phyloP scores from a whole-genome alignment of 2,888 invertebrate genomes.

The Merodon equestris region DNA sequence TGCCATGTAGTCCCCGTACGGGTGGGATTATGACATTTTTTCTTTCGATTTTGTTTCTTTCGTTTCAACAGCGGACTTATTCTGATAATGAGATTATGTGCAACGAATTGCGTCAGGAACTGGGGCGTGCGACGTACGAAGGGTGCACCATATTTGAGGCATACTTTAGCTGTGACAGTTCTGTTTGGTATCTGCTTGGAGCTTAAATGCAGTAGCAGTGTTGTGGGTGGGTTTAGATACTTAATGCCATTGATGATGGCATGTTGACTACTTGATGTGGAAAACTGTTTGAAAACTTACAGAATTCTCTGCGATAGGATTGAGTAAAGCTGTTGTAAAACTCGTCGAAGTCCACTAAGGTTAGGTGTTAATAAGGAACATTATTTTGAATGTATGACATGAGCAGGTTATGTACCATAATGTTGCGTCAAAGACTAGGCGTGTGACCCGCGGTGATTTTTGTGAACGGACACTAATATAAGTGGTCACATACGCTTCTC shows the following conservation, averaged over 20 bases:
- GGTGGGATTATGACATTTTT: constrained; percentile 53
- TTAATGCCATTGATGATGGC: constrained; percentile 68
- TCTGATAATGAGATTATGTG: constrained; percentile 72
- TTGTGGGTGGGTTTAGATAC: constrained; percentile 62
- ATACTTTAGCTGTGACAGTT: constrained; percentile 10
- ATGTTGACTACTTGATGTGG: constrained; percentile 68
- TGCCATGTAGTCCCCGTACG: constrained; percentile 3
- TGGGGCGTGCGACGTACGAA: constrained; percentile 63
- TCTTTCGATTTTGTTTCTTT: constrained; percentile 24
- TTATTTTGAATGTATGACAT: neutral
- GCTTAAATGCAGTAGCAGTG: constrained; percentile 67
- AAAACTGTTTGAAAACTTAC: constrained; percentile 61
- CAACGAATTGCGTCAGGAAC: constrained; percentile 70
- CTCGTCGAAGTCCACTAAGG: constrained; percentile 29
- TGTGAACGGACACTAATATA: too few species aligned
- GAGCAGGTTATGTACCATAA: too few species aligned
- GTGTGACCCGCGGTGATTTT: too few species aligned
- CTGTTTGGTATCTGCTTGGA: constrained; percentile 39
- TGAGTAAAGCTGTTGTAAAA: constrained; percentile 61
- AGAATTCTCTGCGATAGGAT: constrained; percentile 9
- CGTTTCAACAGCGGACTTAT: constrained; percentile 48
- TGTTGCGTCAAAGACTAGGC: too few species aligned
- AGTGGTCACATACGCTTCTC: too few species aligned
- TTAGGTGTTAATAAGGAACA: constrained; percentile 53
- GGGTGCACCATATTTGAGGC: constrained; percentile 37